Conservation (phyloP, 2,797 vertebrate species). For the Gymnocypris eckloni region DNA sequence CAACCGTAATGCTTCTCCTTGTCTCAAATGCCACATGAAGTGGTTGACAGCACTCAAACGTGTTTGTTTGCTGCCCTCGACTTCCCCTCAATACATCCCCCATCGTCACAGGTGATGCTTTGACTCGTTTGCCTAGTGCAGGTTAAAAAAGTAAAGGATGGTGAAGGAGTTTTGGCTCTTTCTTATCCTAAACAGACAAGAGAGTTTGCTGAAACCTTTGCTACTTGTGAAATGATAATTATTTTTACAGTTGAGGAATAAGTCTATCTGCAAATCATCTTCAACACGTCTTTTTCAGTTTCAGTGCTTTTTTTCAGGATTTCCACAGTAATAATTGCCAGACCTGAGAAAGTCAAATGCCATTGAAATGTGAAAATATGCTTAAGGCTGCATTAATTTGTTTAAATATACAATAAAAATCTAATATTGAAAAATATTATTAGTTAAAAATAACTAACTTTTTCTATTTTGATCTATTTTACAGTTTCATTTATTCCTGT, state of each 20-base stretch:
- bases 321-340: background rate
- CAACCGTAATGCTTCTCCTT: constrained; percentile 62
- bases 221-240: background rate
- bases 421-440: background rate
- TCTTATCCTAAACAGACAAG: background rate
- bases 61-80: constrained; percentile 65
- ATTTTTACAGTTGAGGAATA: background rate
- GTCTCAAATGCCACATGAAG: constrained; percentile 67
- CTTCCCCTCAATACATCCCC: constrained; percentile 30
- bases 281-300: background rate
- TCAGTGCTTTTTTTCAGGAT: background rate
- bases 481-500: background rate
- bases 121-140: background rate
- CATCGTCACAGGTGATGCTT: constrained; percentile 33
- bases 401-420: background rate
- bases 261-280: background rate
- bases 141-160: background rate
- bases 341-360: background rate
- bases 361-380: background rate
- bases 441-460: background rate
- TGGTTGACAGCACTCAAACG: constrained; percentile 61
- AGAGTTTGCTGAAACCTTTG: background rate
- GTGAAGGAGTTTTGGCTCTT: background rate
- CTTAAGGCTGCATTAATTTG: background rate
- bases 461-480: background rate